Conservation (phyloP, 2,888 invertebrate species). For the Hypercompe scribonia region DNA sequence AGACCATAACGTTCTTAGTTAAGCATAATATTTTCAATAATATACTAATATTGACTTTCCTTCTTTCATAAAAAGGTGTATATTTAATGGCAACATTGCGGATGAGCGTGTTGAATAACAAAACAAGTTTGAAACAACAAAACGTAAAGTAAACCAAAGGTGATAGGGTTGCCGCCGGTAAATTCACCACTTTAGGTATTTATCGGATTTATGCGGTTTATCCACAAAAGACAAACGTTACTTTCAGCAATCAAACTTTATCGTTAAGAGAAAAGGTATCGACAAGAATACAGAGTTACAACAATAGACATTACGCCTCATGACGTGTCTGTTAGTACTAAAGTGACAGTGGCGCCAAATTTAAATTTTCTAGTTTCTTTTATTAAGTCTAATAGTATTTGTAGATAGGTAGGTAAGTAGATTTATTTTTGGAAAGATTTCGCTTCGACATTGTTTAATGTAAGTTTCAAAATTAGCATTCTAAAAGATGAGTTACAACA, state of each 20-base stretch:
- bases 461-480: background rate
- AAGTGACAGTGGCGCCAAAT: too few relatives aligned
- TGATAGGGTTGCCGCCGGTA: background rate
- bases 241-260: too few relatives aligned
- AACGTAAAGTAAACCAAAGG: conserved; percentile 10
- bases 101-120: background rate
- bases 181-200: background rate
- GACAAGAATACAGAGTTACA: too few relatives aligned
- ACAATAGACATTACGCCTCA: too few relatives aligned
- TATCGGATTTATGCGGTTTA: too few relatives aligned
- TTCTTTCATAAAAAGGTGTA: background rate
- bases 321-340: too few relatives aligned
- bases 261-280: too few relatives aligned
- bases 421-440: background rate
- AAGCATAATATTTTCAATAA: background rate
- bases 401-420: too few relatives aligned
- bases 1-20: background rate
- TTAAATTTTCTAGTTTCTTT: too few relatives aligned
- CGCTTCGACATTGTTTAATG: background rate
- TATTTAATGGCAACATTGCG: conserved; percentile 1
- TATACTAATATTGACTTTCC: background rate
- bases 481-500: background rate
- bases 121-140: conserved; percentile 4
- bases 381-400: too few relatives aligned
- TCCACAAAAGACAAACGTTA: too few relatives aligned